phyloP scores from a whole-genome alignment of 2,888 invertebrate genomes.

The Sepiola atlantica region DNA sequence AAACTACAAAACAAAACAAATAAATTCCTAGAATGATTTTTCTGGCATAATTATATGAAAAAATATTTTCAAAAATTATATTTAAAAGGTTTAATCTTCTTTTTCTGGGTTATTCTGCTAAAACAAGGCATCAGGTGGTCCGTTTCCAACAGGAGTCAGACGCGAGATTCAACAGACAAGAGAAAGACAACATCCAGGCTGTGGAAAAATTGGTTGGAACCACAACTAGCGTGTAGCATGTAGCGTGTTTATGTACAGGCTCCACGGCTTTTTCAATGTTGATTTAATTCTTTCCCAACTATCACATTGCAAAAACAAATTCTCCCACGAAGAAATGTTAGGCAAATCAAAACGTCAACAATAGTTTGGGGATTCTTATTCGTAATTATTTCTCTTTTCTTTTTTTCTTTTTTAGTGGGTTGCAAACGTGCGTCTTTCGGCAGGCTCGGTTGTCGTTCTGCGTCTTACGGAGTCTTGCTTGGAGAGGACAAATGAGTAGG shows the following conservation, averaged over 20 bases:
- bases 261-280: neutral
- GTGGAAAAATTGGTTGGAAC: neutral
- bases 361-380: neutral
- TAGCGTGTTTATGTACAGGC: neutral
- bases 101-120: neutral
- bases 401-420: neutral
- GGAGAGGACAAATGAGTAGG: slow-evolving; percentile 22
- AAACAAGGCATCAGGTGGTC: slow-evolving; percentile 21
- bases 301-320: neutral
- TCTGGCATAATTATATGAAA: neutral
- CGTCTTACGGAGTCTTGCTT: neutral
- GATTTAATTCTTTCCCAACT: neutral
- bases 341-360: neutral
- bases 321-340: neutral
- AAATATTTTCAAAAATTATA: neutral
- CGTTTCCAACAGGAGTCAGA: neutral
- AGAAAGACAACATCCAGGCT: slow-evolving; percentile 2
- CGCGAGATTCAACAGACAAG: neutral
- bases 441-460: neutral
- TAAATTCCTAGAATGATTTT: neutral
- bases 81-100: neutral
- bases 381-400: neutral
- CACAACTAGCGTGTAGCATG: neutral
- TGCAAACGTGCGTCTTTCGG: neutral
- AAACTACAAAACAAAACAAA: neutral